Percentiles rank a stretch among this genome's conserved stretches.
Conservation (phyloP, 1,140 invertebrate species). For the Diabrotica undecimpunctata region DNA sequence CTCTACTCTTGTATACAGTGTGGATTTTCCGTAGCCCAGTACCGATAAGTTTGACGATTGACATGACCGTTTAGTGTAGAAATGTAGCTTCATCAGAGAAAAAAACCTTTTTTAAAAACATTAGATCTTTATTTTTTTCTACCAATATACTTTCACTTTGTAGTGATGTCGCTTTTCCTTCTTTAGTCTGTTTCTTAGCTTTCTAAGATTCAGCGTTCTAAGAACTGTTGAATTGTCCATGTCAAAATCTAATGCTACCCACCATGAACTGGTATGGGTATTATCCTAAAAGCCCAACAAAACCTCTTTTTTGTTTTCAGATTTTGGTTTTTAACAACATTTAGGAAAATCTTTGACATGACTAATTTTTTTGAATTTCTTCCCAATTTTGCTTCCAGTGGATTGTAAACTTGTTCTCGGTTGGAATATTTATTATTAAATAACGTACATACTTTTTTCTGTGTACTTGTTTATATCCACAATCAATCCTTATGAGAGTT, state of each 20-base stretch:
- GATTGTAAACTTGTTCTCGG: conserved; percentile 8
- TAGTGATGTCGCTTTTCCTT: conserved; percentile 11
- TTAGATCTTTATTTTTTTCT: background rate
- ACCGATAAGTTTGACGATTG: background rate
- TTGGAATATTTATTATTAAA: conserved; percentile 14
- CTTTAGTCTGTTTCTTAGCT: too few species aligned
- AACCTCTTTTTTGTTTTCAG: conserved; percentile 1
- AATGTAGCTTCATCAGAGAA: too few species aligned
- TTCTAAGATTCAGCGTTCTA: too few species aligned
- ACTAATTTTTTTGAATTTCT: conserved; percentile 5
- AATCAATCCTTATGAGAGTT: conserved; percentile 22
- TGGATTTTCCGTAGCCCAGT: background rate
- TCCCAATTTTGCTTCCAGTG: conserved; percentile 16
- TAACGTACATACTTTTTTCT: conserved; percentile 19
- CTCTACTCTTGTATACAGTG: background rate
- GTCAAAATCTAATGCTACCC: too few species aligned
- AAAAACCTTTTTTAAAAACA: background rate
- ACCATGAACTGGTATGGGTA: conserved; percentile 4
- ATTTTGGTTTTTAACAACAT: background rate
- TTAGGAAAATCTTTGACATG: conserved; percentile 10
- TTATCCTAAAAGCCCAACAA: conserved; percentile 6
- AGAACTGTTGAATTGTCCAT: too few species aligned
- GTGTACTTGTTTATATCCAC: conserved; percentile 19
- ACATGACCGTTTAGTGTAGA: background rate
- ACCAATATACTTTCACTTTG: background rate